A percentile compares a stretch with the other conserved stretches of the same genome.
Conservation (phyloP, 2,888 invertebrate genomes). For the Acrocera orbiculus region DNA sequence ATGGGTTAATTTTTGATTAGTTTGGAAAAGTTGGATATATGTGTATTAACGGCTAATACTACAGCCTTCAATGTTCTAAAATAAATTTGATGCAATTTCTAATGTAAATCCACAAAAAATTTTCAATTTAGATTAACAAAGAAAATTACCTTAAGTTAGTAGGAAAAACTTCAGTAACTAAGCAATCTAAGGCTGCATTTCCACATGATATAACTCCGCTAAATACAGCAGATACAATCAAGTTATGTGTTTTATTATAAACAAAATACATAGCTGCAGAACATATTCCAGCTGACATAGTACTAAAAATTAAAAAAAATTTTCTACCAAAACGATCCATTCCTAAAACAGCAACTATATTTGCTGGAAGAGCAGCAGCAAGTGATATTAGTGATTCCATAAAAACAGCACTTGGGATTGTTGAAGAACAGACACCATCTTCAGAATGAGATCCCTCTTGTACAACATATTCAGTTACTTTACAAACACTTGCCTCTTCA, state of each 20-base stretch:
- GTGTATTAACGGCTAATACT: too few species aligned
- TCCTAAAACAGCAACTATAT: constrained; percentile 60
- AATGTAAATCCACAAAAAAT: background rate
- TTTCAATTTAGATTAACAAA: background rate
- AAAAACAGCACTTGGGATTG: constrained; percentile 63
- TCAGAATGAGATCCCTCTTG: constrained; percentile 43
- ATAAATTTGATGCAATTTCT: too few species aligned
- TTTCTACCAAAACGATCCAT: constrained; percentile 78
- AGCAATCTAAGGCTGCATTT: constrained; percentile 77
- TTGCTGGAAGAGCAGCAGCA: constrained; percentile 70
- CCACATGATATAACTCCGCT: constrained; percentile 78
- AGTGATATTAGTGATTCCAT: constrained; percentile 75
- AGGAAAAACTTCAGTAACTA: constrained; percentile 85
- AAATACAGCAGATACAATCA: constrained; percentile 68
- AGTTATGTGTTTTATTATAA: constrained; percentile 63
- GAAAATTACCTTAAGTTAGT: constrained; percentile 58
- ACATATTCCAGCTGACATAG: constrained; percentile 66
- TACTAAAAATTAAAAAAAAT: constrained; percentile 56
- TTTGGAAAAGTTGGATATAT: too few species aligned
- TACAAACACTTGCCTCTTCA: constrained; percentile 49
- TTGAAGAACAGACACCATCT: constrained; percentile 41
- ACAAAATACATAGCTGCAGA: constrained; percentile 74
- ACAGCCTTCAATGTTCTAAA: too few species aligned
- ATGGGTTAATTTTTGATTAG: too few species aligned
- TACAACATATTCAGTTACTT: constrained; percentile 61